Base-by-base conservation (phyloP, 2,113 vertebrate species). In the Amblyornis subalaris region DNA sequence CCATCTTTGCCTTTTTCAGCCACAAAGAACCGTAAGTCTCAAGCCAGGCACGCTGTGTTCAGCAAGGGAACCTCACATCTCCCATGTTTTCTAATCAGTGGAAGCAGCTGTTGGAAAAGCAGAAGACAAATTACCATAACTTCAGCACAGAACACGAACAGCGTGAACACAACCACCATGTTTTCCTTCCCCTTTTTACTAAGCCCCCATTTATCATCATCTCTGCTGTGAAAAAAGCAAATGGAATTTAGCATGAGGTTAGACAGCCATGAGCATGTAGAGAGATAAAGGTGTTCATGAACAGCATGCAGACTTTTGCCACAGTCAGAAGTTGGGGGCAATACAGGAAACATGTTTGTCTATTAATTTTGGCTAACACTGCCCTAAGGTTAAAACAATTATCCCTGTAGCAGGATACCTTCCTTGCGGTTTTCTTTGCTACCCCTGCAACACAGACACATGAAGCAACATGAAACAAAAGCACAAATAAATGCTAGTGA, bases 81-180 rank as follows among this genome's bases (percentile, higher is more conserved):
- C 96, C 87, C 89, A 76, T 47, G 91, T 91, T 77, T 97, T 97
- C 94, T 96, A 89, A 96, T 96, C 97, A 97, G 97, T 96, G 96
- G 97, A 96, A 97, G 95, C 97, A 97, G 93, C 97, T 94, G 91
- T 74, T 93, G 96, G 61, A 93, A 97, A 97, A 97, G 89, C 90
- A 95, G 95, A 80, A 86, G 90, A 95, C 76, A 94, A 95, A 38
- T 82, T 11, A 65, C 54, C 78, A 42, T 45, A 28, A 61, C 55
- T 94, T 91, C 73, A 88, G 60, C 38, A 40, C 18, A 38, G 24
- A 81, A 36, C 50, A 26, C 35, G 4, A 62, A 89, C 24, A 47
- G 38, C 71, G 18, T 3, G 15, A 85, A 60, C 50, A 23, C 47
- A 35, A 66, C 26, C 47, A 14, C 35, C 0, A 5, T 25, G 73